Base-by-base conservation (phyloP, 2,797 vertebrate genomes). In the Brotula barbata region DNA sequence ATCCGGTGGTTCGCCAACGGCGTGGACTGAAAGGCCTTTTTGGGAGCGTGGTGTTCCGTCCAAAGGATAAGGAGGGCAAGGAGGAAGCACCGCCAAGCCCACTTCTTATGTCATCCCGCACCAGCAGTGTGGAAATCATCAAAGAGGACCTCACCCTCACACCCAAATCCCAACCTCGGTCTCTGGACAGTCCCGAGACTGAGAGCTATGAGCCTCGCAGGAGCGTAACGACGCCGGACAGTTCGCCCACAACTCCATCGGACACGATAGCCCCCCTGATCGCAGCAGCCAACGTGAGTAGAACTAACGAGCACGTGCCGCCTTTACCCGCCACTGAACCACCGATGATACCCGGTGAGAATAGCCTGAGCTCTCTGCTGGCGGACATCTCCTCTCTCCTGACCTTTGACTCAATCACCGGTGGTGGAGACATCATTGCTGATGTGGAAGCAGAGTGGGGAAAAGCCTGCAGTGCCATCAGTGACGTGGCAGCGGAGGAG, bases 301-400 rank as follows among this genome's bases (percentile, higher is more conserved):
- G 22, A 65, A 48, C 69, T 64, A 56, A 62, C 44, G 68, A 86
- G 68, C 55, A 73, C 42, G 70, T 61, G 45, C 52, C 85, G 6
- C 83, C 91, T 52, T 89, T 89, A 59, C 91, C 90, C 83, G 80
- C 88, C 68, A 84, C 90, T 68, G 73, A 89, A 50, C 92, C 92
- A 40, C 92, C 93, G 47, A 77, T 94, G 82, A 90, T 93, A 68
- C 95, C 93, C 13, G 92, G 91, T 41, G 92, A 94, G 78, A 92
- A 88, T 77, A 92, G 91, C 83, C 80, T 92, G 65, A 96, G 95
- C 91, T 91, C 92, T 72, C 88, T 99, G 90, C 93, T 99, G 87
- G 95, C 94, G 85, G 97, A 99, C 89, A 96, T 98, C 88, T 96
- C 97, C 78, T 98, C 96, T 83, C 93, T 98, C 90, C 92, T 98